Percentiles rank a stretch among this genome's conserved stretches.
Evolutionary conservation across 2,888 invertebrate species (phyloP).

Genomic region (Cosmia trapezina): DNA sequence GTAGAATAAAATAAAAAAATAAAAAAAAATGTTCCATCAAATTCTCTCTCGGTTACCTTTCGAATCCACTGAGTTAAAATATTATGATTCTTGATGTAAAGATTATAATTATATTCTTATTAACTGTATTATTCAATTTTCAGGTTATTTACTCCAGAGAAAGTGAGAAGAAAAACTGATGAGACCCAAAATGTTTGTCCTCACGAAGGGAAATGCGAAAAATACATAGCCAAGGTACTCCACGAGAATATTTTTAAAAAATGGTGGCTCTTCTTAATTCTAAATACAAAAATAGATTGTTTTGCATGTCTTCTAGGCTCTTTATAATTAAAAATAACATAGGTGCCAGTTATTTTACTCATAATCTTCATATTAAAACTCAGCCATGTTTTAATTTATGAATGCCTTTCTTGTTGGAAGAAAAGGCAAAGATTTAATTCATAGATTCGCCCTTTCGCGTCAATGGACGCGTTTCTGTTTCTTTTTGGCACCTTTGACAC

Average conservation of each 20-base stretch:
- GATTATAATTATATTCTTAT: neutral
- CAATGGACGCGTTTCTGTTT: neutral
- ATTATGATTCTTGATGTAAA: neutral
- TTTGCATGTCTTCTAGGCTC: neutral
- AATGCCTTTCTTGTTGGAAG: no score
- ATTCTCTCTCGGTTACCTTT: neutral
- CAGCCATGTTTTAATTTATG: no score
- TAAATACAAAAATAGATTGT: neutral
- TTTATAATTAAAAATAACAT: neutral
- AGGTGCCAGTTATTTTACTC: neutral
- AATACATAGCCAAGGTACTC: slow-evolving; percentile 80
- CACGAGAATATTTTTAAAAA: neutral
- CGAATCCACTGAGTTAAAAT: no score
- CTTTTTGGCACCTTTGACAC: neutral
- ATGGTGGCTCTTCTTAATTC: neutral
- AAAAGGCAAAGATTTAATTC: neutral
- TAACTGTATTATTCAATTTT: slow-evolving; percentile 38
- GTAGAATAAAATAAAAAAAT: no score
- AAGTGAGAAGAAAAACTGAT: slow-evolving; percentile 79
- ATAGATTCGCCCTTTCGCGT: neutral
- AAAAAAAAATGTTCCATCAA: neutral
- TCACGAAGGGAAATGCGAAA: slow-evolving; percentile 79
- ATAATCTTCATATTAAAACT: neutral
- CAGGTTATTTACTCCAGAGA: slow-evolving; percentile 87
- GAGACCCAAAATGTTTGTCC: slow-evolving; percentile 78